phyloP scores from a whole-genome alignment of 2,113 vertebrate genomes.

The Tachycineta bicolor region DNA sequence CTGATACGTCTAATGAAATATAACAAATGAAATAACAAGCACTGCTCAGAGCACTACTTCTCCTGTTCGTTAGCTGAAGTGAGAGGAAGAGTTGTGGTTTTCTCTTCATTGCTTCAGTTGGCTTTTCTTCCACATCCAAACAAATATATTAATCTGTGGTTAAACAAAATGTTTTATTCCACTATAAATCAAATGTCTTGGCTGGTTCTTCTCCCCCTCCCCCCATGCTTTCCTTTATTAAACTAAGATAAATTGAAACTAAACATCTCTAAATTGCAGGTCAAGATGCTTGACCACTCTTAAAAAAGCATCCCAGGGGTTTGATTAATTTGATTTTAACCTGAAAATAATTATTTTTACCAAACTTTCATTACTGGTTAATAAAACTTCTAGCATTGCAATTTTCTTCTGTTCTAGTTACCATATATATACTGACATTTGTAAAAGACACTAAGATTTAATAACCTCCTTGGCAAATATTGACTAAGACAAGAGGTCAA shows the following conservation, averaged over 20 bases:
- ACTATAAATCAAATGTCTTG: not conserved
- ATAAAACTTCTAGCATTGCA: not conserved
- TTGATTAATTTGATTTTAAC: slow-evolving; percentile 63
- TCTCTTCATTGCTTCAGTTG: not conserved
- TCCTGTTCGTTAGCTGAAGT: not conserved
- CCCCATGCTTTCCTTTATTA: not conserved
- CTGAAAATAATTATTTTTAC: slow-evolving; percentile 54
- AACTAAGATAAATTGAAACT: not conserved
- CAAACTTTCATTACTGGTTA: not conserved
- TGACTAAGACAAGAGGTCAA: slow-evolving; percentile 18
- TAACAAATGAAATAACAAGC: not conserved
- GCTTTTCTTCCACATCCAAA: not conserved
- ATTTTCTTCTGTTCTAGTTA: not conserved
- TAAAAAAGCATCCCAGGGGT: not conserved
- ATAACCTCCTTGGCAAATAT: slow-evolving; percentile 4
- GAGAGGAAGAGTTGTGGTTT: not conserved
- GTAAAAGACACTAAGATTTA: slow-evolving; percentile 22
- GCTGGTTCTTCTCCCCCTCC: not conserved
- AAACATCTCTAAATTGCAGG: not conserved
- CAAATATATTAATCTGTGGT: not conserved
- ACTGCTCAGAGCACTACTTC: not conserved
- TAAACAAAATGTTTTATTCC: not conserved
- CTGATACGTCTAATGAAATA: not conserved
- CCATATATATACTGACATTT: not conserved
- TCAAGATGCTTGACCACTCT: slow-evolving; percentile 6